Base-by-base conservation (phyloP, 1,140 invertebrate genomes). In the Bombus pyrosoma region DNA sequence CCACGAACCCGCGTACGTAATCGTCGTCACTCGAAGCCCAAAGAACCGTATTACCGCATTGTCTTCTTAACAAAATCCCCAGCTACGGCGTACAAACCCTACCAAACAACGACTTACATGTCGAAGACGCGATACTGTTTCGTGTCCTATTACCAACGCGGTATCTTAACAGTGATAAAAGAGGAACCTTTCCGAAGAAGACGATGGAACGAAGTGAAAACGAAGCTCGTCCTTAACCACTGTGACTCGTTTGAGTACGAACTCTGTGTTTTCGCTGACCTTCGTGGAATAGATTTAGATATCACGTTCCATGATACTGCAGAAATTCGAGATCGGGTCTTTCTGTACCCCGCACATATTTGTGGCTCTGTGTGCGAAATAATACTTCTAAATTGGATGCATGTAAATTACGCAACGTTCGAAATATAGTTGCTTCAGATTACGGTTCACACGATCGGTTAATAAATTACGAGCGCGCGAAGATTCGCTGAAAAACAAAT, bases 1-100 rank as follows among this genome's bases (percentile, higher is more conserved):
- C 75, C 81, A 86, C 59, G 68, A 62, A 68, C 64, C 81, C 71
- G 59, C 84, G 53, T 81, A 86, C 80, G 53, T 81, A 86, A 81
- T 80, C 66, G 71, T 28, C 32, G 37, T 47, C 66, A 8, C 13
- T 34, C 9, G 25, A 72, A 78, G n/a, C 62, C n/a, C 34, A 8
- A n/a, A 57, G 43, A 22, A 41, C 68, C 25, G 32, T 32, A 4
- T 47, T 64, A 22, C 34, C 5, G 34, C 18, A 13, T 59, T n/a
- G 2, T 47, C 32, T 62, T 37, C n/a, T 12, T 43, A 25, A 28
- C 41, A 34, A 66, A 75, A 43, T 64, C 22, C 15, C 13, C 39
- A 41, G 6, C 28, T 28, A 32, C 25, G 10, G 13, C 12, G 25
- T n/a, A 28, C 22, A 22, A 57, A 13, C 6, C 47, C 18, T 53